Percentiles rank a stretch among this genome's conserved stretches.
phyloP scores from a whole-genome alignment of 1,140 invertebrate species.

The Amphibalanus amphitrite region DNA sequence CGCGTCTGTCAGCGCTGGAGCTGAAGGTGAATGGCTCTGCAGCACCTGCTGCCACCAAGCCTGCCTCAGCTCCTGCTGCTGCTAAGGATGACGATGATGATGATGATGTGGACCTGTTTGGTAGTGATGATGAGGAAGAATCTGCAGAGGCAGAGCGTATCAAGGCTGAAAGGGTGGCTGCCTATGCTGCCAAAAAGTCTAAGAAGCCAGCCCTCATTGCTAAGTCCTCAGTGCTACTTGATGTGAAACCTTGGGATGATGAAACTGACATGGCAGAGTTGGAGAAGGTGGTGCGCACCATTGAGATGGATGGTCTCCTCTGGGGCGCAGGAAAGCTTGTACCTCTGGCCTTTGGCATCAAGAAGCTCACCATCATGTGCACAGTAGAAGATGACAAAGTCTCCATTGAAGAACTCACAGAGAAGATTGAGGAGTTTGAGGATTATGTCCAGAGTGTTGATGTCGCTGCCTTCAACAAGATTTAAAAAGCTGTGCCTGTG shows the following conservation, averaged over 20 bases:
- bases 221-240: constrained; percentile 83
- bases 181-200: constrained; percentile 80
- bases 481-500: constrained; percentile 34
- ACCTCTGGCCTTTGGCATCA: constrained; percentile 84
- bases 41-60: background rate
- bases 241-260: constrained; percentile 96
- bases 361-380: constrained; percentile 82
- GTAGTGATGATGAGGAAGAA: constrained; percentile 57
- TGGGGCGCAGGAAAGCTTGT: constrained; percentile 89
- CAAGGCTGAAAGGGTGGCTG: constrained; percentile 63
- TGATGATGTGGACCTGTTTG: constrained; percentile 85
- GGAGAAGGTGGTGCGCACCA: constrained; percentile 60
- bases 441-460: constrained; percentile 53
- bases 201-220: constrained; percentile 81
- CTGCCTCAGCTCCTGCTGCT: background rate
- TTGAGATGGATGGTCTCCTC: constrained; percentile 66
- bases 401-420: constrained; percentile 67
- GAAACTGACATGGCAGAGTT: constrained; percentile 80
- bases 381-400: constrained; percentile 92
- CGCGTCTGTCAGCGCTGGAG: background rate
- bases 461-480: constrained; percentile 79
- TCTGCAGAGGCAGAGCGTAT: constrained; percentile 51
- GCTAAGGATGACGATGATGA: constrained; percentile 35
- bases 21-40: background rate
- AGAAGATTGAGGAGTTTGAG: constrained; percentile 68